Base-by-base conservation (phyloP, 2,888 invertebrate species). In the Xylocampa areola region DNA sequence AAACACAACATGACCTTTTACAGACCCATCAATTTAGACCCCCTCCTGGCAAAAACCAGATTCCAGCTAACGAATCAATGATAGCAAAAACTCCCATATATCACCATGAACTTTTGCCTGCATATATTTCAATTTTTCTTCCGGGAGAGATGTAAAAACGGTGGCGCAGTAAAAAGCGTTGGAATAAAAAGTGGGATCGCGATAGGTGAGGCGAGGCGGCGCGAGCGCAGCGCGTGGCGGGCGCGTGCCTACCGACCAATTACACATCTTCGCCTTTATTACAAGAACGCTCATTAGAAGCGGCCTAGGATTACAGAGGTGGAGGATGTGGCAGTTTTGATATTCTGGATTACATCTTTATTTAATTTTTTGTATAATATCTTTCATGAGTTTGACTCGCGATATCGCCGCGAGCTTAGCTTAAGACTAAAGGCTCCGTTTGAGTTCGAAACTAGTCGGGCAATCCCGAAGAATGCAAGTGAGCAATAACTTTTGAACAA, bases 211-310 rank as follows among this genome's bases (percentile, higher is more conserved):
- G 76, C 67, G 73, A 44, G 61, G 49, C 76, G 73, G 76, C 71
- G 77, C 70, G 75, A 68, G 87, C 70, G 75, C 73, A 84, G 81
- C 90, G 91, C 90, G 91, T 91, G 92, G 78, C 86, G 65, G 66
- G 82, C 91, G 89, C 91, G 92, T 90, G 91, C 89, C 86, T 64
- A 70, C 73, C 60, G 71, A 78, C 87, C 90, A 90, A 92, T 93
- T 92, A 92, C 88, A 89, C 86, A 86, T 87, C 88, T 87, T 88
- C 85, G 86, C 85, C 90, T 90, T 87, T 90, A 90, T 90, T 89
- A 87, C 88, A 84, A 82, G 88, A 85, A 84, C 80, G 84, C 89
- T 91, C 90, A 91, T 92, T 92, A 91, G 86, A 86, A 75, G 58
- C 53, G 23, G 14, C 5, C 16, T 61, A 7, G 5, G 68, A 78